Evolutionary conservation across 2,113 vertebrate genomes (phyloP).

Genomic region (Scolopax mira): DNA sequence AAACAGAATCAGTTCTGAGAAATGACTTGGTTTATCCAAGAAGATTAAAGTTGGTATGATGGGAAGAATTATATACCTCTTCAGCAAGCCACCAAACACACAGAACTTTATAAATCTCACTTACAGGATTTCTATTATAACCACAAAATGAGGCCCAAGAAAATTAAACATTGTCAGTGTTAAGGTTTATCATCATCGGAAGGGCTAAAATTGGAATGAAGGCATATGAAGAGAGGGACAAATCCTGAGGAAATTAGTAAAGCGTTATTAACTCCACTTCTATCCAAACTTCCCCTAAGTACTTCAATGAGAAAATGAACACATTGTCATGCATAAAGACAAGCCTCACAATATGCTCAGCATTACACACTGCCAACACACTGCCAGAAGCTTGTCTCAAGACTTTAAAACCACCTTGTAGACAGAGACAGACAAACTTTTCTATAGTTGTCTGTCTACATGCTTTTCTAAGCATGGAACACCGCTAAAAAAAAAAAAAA

Average conservation of each 20-base stretch:
- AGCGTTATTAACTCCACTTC: not conserved
- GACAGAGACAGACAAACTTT: not conserved
- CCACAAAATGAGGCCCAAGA: not conserved
- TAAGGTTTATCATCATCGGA: not conserved
- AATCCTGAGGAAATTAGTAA: not conserved
- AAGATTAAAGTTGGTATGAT: not conserved
- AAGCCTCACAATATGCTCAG: not conserved
- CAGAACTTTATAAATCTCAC: not conserved
- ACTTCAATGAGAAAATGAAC: not conserved
- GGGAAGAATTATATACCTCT: not conserved
- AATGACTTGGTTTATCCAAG: slow-evolving; percentile 32
- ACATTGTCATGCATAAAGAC: not conserved
- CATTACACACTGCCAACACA: not conserved
- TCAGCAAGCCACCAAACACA: slow-evolving; percentile 4
- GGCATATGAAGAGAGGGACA: not conserved
- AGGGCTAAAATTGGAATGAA: not conserved
- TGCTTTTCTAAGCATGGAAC: not conserved
- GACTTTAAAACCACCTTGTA: not conserved
- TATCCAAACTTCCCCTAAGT: not conserved
- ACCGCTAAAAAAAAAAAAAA: not conserved
- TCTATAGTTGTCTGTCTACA: not conserved
- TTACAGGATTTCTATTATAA: slow-evolving; percentile 12
- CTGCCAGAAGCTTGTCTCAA: not conserved
- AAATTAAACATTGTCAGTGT: not conserved
- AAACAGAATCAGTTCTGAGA: slow-evolving; percentile 24